These are phyloP conservation scores for Cynocephalus volans DNA, from an alignment of 2,113 vertebrate species.

Conservation along the genomic window DNA sequence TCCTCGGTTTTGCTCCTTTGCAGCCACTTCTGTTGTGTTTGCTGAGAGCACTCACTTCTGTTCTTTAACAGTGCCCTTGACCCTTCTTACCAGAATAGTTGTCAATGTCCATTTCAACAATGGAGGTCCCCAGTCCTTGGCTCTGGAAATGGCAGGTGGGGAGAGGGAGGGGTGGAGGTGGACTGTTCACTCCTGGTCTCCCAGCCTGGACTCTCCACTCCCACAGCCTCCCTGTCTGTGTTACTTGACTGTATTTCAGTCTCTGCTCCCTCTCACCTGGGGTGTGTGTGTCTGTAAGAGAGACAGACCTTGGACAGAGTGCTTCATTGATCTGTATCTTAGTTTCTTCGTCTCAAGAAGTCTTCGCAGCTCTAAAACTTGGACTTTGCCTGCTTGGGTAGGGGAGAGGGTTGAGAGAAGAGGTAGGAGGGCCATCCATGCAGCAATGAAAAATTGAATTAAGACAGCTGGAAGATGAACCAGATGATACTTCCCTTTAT, in stretches of 20 bases:
- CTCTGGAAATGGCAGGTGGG: background rate
- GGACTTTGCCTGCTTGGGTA: background rate
- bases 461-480: background rate
- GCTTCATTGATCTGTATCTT: background rate
- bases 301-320: accelerated
- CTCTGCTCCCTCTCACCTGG: background rate
- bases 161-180: background rate
- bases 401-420: background rate
- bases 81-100: background rate
- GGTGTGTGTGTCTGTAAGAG: background rate
- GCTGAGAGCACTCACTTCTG: background rate
- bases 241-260: background rate
- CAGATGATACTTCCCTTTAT: accelerated
- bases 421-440: background rate
- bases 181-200: background rate
- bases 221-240: background rate
- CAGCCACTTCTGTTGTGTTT: background rate
- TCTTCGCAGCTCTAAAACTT: background rate
- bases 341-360: background rate
- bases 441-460: background rate
- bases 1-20: background rate
- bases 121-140: accelerated
- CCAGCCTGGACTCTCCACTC: too few relatives aligned
- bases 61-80: accelerated
- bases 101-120: background rate